Base-by-base conservation (phyloP, 37 sponge, comb jelly and placozoan species). In the Spongia lamella region DNA sequence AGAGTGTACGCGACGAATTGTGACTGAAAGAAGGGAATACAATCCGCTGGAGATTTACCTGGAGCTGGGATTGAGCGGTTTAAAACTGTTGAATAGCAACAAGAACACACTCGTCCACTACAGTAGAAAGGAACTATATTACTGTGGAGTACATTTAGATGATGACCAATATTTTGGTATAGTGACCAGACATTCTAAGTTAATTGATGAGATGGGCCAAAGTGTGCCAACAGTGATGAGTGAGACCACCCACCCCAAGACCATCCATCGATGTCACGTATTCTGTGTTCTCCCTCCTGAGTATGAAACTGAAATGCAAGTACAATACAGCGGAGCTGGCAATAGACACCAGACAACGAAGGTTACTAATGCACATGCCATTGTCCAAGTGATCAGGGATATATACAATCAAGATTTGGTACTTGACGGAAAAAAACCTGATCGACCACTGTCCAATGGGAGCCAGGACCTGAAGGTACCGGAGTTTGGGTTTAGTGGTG, bases 81-180 rank as follows among this genome's bases (percentile, higher is more conserved):
- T 89, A 76, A 83, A 68, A 62, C 57, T 89, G 1, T 38, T 79
- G 7, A 73, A 79, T 19, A 63, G 66, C 38, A 52, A 56, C n/a
- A 51, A 67, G 19, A 67, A 59, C 19, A 59, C 52, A 13, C 51
- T 89, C 21, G 79, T 66, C 47, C 58, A 56, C 29, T 70, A 89
- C 57, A 38, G 56, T 27, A 38, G 89, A 51, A 75, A 89, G 7
- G 80, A 83, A 64, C 70, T 89, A 25, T 89, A 73, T 73, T 89
- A 83, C 60, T 79, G 84, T 53, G 89, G 89, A 14, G 73, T 79
- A 39, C 80, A 80, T 57, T 79, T 75, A 27, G 76, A 89, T 27
- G 84, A 89, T 38, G 89, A 89, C 70, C 75, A 79, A 31, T 83
- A 89, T 62, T 89, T 89, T 83, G 89, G 70, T 6, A 68, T 89